Conservation (phyloP, 1,140 invertebrate genomes). For the Prorops nasuta region DNA sequence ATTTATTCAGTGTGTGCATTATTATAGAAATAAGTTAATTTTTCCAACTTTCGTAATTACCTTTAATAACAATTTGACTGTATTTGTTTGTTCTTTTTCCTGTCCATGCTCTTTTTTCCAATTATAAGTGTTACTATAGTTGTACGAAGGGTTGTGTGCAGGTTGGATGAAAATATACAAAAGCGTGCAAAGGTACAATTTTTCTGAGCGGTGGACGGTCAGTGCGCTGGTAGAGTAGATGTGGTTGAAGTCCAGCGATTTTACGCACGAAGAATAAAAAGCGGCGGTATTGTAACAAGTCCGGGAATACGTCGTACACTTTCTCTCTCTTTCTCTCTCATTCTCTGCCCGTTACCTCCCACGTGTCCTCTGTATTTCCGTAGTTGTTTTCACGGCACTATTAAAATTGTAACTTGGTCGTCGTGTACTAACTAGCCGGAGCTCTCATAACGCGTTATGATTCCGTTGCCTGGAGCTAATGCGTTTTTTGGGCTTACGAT, state of each 20-base stretch:
- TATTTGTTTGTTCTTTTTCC: too few relatives aligned
- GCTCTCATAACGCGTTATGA: slow-evolving; percentile 43
- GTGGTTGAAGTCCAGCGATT: slow-evolving; percentile 13
- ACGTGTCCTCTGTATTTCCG: slow-evolving; percentile 16
- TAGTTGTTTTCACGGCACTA: slow-evolving; percentile 41
- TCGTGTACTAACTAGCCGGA: slow-evolving; percentile 21
- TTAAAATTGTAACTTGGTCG: slow-evolving; percentile 45
- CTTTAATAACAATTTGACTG: too few relatives aligned
- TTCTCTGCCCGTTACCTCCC: slow-evolving; percentile 14
- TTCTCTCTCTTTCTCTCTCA: background rate
- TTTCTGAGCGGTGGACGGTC: background rate
- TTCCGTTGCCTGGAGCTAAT: slow-evolving; percentile 36
- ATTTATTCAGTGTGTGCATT: too few relatives aligned
- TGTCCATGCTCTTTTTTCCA: too few relatives aligned
- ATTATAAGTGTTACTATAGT: too few relatives aligned
- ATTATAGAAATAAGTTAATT: too few relatives aligned
- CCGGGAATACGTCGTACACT: slow-evolving; percentile 7
- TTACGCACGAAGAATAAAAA: slow-evolving; percentile 26
- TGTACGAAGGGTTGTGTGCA: too few relatives aligned
- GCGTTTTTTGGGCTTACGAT: slow-evolving; percentile 38
- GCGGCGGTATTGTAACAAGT: slow-evolving; percentile 4
- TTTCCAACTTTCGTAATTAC: too few relatives aligned
- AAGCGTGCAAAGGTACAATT: too few relatives aligned
- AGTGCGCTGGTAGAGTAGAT: background rate
- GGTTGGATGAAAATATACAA: slow-evolving; percentile 12